Evolutionary conservation across 1,140 invertebrate genomes (phyloP).

Genomic region (Temnothorax nylanderi): DNA sequence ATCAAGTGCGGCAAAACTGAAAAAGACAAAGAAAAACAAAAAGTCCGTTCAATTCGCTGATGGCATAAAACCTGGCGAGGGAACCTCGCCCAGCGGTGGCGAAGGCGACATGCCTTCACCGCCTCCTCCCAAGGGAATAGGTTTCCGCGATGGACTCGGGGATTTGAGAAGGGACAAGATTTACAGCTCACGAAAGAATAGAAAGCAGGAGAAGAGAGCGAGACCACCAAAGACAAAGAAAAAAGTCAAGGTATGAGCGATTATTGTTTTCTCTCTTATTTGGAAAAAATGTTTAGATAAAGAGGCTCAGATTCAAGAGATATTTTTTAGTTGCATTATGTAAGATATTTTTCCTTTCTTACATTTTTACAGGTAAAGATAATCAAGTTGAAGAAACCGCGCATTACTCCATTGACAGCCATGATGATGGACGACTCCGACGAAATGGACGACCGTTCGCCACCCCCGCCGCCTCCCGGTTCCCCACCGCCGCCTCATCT

Average conservation of each 20-base stretch:
- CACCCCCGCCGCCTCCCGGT: conserved; percentile 87
- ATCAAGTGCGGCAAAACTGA: conserved; percentile 48
- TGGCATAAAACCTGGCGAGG: conserved; percentile 88
- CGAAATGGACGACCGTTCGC: conserved; percentile 85
- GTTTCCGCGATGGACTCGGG: conserved; percentile 78
- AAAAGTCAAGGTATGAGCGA: conserved; percentile 85
- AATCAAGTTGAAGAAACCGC: conserved; percentile 82
- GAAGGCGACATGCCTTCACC: conserved; percentile 88
- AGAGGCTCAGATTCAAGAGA: background rate
- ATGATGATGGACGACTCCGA: conserved; percentile 84
- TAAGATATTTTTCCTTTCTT: background rate
- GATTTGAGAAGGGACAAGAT: conserved; percentile 82
- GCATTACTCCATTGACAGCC: conserved; percentile 79
- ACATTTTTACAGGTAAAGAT: conserved; percentile 79
- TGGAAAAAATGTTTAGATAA: background rate
- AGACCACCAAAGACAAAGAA: conserved; percentile 85
- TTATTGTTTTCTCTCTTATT: conserved; percentile 5
- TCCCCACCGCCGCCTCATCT: conserved; percentile 86
- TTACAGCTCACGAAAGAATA: conserved; percentile 83
- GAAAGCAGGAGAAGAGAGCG: conserved; percentile 83
- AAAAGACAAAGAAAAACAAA: conserved; percentile 70
- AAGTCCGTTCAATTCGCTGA: conserved; percentile 89
- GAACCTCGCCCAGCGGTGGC: conserved; percentile 88
- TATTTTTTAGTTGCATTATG: background rate
- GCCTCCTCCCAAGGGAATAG: conserved; percentile 84